Percentiles rank a stretch among this genome's conserved stretches.
phyloP scores from a whole-genome alignment of 2,113 vertebrate species.

The Myotis yumanensis region DNA sequence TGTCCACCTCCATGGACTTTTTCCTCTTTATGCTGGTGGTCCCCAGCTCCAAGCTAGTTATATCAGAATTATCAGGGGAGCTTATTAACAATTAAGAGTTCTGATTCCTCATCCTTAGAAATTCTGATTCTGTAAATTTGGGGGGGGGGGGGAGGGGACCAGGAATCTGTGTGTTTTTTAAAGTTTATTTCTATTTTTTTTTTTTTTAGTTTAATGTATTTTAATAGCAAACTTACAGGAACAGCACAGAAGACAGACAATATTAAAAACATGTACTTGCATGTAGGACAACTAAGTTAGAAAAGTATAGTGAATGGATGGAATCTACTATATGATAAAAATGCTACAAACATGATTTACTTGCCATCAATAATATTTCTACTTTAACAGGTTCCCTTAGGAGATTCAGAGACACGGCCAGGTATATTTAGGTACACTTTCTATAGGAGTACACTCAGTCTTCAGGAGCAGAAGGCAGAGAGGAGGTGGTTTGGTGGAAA shows the following conservation, averaged over 20 bases:
- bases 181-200: neutral
- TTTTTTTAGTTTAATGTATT: conserved; percentile 86
- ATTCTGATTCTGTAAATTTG: neutral
- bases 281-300: conserved; percentile 86
- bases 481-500: neutral
- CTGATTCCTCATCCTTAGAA: neutral
- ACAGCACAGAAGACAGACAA: conserved; percentile 91
- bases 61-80: neutral
- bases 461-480: neutral
- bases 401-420: neutral
- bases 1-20: neutral
- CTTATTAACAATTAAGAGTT: neutral
- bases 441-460: neutral
- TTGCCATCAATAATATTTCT: conserved; percentile 78
- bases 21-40: neutral
- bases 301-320: conserved; percentile 86
- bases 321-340: conserved; percentile 85
- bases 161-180: neutral
- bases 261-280: conserved; percentile 90
- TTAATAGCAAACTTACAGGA: conserved; percentile 93
- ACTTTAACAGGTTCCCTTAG: neutral
- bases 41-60: neutral
- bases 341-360: conserved; percentile 84
- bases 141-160: neutral
- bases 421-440: neutral